Evolutionary conservation across 2,888 invertebrate genomes (phyloP), one percentile per base, ranked within the genome.

Genomic region (Strigamia transsilvanica): DNA sequence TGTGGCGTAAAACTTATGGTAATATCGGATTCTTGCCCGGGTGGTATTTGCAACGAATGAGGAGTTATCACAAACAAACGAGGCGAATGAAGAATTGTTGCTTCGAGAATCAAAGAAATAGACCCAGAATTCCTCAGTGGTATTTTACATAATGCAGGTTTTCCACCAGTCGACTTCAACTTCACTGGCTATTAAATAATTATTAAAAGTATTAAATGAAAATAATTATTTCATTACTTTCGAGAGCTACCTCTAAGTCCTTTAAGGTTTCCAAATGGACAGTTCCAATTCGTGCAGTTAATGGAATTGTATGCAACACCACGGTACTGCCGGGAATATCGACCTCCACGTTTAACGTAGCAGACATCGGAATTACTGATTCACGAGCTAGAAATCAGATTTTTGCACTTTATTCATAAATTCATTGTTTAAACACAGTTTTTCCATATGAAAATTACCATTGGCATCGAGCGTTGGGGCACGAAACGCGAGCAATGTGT

Each of bases 221-320:
- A 27, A 10, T 27, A 27, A 77, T 34, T 5, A 15, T 6, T 4
- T 73, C 21, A 79, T 42, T 13, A 6, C 0, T n/a, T 79, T 41
- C 27, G 27, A 27, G 9, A 4, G 15, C 27, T 80, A 81, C 81
- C 61, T 81, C 81, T 32, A 66, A 32, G 18, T 81, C 81, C 21
- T 81, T 81, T 21, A 81, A 10, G 18, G 81, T 81, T n/a, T 81
- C 81, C 15, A 81, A 66, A 34, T 61, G 81, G 13, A 66, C 46
- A 1, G 38, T 81, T 5, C 81, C 81, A 66, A 81, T 34, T n/a
- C 46, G 7, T 61, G 81, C 81, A 9, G n/a, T 61, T 32, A 81
- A 5, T 9, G 81, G 81, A 66, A 81, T 66, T 9, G 42, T 27
- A 18, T 81, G 81, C 32, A 81, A 66, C 9, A 81, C 66, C 12